Conservation (phyloP, 1,140 invertebrate genomes). For the Habropoda laboriosa region DNA sequence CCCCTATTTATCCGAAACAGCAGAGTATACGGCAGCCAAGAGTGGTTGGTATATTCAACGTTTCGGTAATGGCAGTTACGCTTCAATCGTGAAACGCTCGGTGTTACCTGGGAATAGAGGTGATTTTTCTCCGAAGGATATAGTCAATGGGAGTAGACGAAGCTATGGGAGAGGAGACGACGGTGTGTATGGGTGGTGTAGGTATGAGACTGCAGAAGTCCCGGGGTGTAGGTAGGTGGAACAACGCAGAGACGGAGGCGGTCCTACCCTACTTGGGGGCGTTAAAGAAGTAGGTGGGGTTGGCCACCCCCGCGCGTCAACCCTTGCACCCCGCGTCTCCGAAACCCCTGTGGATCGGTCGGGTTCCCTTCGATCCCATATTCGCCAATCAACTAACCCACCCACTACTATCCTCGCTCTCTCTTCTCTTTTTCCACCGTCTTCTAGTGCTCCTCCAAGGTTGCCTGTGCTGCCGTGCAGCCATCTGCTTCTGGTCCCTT, state of each 20-base stretch:
- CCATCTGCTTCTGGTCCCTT: constrained; percentile 63
- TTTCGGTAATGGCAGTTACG: constrained; percentile 59
- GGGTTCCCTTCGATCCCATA: constrained; percentile 76
- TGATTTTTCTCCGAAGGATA: constrained; percentile 72
- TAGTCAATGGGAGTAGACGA: constrained; percentile 61
- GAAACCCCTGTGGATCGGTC: constrained; percentile 63
- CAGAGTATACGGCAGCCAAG: constrained; percentile 13
- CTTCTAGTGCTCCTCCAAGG: constrained; percentile 43
- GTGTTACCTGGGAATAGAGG: constrained; percentile 69
- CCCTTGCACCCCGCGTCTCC: constrained; percentile 71
- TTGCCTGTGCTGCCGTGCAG: constrained; percentile 55
- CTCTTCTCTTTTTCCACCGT: constrained; percentile 37
- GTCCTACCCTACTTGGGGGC: constrained; percentile 79
- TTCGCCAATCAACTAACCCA: constrained; percentile 74
- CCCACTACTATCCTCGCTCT: constrained; percentile 43
- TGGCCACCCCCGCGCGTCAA: constrained; percentile 76
- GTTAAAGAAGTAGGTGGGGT: constrained; percentile 80
- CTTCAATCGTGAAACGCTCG: constrained; percentile 65
- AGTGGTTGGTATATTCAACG: constrained; percentile 38
- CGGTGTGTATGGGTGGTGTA: constrained; percentile 54
- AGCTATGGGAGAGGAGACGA: constrained; percentile 46
- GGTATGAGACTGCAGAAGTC: constrained; percentile 74
- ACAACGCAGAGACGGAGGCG: constrained; percentile 79
- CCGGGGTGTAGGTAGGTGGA: constrained; percentile 79
- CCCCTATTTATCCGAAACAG: constrained; percentile 39